Evolutionary conservation across 2,888 invertebrate species (phyloP).

Genomic region (Pachycephus smyrnensis): DNA sequence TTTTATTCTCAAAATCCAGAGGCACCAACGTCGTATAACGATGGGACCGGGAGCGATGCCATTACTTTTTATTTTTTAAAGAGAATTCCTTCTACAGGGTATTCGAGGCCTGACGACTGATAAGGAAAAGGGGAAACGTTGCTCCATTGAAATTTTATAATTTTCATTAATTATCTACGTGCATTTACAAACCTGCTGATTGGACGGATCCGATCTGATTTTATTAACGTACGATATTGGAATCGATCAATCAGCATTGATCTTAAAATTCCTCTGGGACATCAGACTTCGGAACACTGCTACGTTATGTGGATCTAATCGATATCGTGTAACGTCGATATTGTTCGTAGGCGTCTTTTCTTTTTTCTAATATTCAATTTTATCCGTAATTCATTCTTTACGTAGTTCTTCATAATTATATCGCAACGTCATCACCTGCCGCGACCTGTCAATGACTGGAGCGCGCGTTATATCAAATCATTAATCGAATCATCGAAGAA

Average conservation of each 20-base stretch:
- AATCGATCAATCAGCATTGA: background rate
- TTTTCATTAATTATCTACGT: conserved; percentile 18
- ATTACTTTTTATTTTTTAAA: background rate
- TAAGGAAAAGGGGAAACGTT: background rate
- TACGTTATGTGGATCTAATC: background rate
- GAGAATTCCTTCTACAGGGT: background rate
- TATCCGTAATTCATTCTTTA: background rate
- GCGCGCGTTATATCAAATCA: background rate
- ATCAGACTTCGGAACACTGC: background rate
- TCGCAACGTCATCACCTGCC: background rate
- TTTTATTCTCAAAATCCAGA: too few relatives aligned
- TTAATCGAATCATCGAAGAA: background rate
- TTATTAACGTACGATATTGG: background rate
- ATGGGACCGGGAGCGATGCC: background rate
- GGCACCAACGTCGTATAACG: background rate
- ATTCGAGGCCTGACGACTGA: background rate
- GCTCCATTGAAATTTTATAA: conserved; percentile 20
- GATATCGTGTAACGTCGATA: background rate
- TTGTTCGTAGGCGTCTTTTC: too few relatives aligned
- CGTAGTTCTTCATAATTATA: background rate
- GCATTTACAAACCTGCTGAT: background rate
- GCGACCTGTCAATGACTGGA: background rate
- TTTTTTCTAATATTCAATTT: background rate
- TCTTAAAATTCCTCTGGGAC: background rate
- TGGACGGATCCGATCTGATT: background rate